Conservation (phyloP, 2,888 invertebrate genomes). For the Lagria hirta region DNA sequence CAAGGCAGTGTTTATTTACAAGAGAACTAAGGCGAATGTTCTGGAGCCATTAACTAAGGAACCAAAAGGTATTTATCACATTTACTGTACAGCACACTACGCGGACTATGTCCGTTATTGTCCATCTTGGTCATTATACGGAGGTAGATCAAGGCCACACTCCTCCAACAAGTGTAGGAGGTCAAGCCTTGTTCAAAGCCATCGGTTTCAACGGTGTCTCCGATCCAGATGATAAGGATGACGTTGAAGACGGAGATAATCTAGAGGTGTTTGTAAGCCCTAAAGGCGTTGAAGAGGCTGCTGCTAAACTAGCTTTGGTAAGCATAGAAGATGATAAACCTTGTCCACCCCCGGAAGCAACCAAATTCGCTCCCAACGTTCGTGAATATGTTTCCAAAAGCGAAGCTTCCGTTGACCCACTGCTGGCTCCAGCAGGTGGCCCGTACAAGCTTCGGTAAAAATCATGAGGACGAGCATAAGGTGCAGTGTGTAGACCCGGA, state of each 20-base stretch:
- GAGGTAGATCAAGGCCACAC: constrained; percentile 51
- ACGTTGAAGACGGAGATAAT: constrained; percentile 65
- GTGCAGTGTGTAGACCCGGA: constrained; percentile 65
- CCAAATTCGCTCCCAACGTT: constrained; percentile 59
- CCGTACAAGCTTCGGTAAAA: constrained; percentile 78
- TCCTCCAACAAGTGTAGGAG: constrained; percentile 37
- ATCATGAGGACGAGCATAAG: constrained; percentile 71
- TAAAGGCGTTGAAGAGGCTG: constrained; percentile 52
- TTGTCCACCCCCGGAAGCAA: constrained; percentile 32
- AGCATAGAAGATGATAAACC: constrained; percentile 40
- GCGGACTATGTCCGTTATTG: constrained; percentile 45
- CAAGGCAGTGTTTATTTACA: constrained; percentile 38
- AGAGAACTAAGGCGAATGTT: constrained; percentile 36
- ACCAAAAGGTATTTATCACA: constrained; percentile 53
- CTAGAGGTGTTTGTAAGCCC: constrained; percentile 58
- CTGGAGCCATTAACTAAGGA: constrained; percentile 47
- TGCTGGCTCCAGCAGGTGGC: constrained; percentile 55
- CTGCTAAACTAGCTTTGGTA: constrained; percentile 50
- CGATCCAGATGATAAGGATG: constrained; percentile 60
- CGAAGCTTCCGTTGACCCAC: constrained; percentile 63
- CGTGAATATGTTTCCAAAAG: constrained; percentile 75
- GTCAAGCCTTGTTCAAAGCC: constrained; percentile 55
- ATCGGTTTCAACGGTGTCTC: constrained; percentile 57
- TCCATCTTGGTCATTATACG: constrained; percentile 44
- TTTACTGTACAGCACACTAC: constrained; percentile 52